Conservation (phyloP, 37 sponge, comb jelly and placozoan genomes). For the Crambe crambe region DNA sequence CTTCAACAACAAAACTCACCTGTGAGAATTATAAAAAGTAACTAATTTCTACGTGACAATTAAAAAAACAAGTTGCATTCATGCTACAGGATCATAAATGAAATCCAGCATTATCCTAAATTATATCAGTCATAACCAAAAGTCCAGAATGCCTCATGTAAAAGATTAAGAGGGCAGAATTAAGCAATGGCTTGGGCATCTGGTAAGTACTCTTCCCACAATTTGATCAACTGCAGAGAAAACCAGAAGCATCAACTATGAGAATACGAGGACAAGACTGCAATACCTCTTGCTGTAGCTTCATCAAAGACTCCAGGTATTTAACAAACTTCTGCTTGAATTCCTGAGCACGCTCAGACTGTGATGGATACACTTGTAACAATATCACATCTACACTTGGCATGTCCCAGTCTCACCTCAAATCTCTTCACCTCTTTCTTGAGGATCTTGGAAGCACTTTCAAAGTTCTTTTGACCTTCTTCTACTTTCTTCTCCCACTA, state of each 20-base stretch:
- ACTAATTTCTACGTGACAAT: no score
- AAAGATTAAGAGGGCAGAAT: neutral
- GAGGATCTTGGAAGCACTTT: conserved; percentile 68
- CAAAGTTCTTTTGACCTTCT: conserved; percentile 89
- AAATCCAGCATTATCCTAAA: no score
- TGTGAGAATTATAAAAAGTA: no score
- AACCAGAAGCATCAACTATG: neutral
- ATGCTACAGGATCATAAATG: no score
- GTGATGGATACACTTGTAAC: neutral
- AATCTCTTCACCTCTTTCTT: conserved; percentile 84
- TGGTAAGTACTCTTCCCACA: conserved; percentile 85
- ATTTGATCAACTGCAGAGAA: conserved; percentile 53
- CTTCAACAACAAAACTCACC: no score
- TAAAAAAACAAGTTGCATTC: no score
- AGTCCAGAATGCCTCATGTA: neutral
- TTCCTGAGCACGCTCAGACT: conserved; percentile 64
- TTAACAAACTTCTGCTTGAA: conserved; percentile 70
- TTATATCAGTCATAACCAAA: neutral
- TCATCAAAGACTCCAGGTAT: conserved; percentile 79
- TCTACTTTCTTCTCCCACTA: conserved; percentile 93
- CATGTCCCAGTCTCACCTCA: conserved; percentile 50
- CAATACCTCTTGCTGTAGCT: conserved; percentile 79
- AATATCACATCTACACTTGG: neutral
- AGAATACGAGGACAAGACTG: neutral
- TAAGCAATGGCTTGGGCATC: conserved; percentile 76